These are phyloP conservation scores for Camponotus floridanus DNA, from an alignment of 1,140 invertebrate species.

Conservation along the genomic window DNA sequence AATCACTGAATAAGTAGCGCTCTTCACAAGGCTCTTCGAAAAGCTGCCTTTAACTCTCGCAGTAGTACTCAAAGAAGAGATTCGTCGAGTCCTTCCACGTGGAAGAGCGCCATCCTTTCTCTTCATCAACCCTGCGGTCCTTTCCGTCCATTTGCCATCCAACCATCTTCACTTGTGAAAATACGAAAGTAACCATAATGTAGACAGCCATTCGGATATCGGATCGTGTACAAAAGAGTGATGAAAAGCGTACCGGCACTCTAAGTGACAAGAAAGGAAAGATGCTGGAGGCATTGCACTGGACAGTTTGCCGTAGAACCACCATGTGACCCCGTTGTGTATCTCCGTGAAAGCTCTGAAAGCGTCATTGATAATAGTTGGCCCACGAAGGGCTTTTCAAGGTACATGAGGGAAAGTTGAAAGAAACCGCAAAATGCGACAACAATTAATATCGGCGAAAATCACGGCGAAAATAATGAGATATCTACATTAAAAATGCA, in stretches of 20 bases:
- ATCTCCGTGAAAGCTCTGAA: slow-evolving; percentile 57
- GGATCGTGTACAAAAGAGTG: slow-evolving; percentile 52
- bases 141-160: slow-evolving; percentile 54
- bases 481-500: neutral
- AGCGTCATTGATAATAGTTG: slow-evolving; percentile 50
- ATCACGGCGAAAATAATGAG: neutral
- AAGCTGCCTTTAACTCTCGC: slow-evolving; percentile 65
- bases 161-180: slow-evolving; percentile 62
- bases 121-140: slow-evolving; percentile 45
- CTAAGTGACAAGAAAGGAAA: slow-evolving; percentile 25
- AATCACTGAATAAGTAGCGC: slow-evolving; percentile 60
- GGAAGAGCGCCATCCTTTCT: slow-evolving; percentile 62
- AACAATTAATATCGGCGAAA: slow-evolving; percentile 33
- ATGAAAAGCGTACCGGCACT: slow-evolving; percentile 42
- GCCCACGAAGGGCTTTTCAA: slow-evolving; percentile 45
- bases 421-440: slow-evolving; percentile 31
- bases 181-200: slow-evolving; percentile 57
- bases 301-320: slow-evolving; percentile 65
- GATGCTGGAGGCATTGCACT: slow-evolving; percentile 17
- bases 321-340: slow-evolving; percentile 62
- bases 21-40: slow-evolving; percentile 45
- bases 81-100: slow-evolving; percentile 47
- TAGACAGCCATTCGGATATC: slow-evolving; percentile 65
- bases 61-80: slow-evolving; percentile 68
- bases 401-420: slow-evolving; percentile 18